These are phyloP conservation scores for Megaustenia siamemsis DNA, from an alignment of 2,888 invertebrate species.

Conservation along the genomic window DNA sequence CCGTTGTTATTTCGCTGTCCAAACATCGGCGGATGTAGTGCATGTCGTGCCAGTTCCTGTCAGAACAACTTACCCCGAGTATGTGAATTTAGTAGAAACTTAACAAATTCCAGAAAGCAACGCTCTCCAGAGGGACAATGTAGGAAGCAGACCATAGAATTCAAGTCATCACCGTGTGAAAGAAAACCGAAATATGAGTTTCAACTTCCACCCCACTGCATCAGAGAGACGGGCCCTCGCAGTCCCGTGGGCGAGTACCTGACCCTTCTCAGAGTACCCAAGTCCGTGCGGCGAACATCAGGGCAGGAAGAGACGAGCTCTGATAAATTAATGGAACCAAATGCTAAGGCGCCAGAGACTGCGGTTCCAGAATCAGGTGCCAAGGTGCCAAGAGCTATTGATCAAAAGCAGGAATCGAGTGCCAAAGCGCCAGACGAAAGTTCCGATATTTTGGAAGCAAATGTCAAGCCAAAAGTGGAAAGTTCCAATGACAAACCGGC, in stretches of 20 bases:
- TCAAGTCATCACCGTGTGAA: slow-evolving; percentile 17
- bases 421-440: background rate
- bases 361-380: background rate
- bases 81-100: slow-evolving; percentile 13
- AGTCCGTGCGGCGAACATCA: background rate
- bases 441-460: no score
- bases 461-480: background rate
- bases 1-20: background rate
- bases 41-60: background rate
- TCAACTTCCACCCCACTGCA: slow-evolving; percentile 34
- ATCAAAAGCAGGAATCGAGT: no score
- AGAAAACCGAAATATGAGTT: slow-evolving; percentile 24
- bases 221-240: slow-evolving; percentile 33
- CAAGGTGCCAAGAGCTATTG: background rate
- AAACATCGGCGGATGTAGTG: slow-evolving; percentile 25
- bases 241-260: slow-evolving; percentile 37
- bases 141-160: background rate
- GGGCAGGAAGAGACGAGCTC: background rate
- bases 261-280: background rate
- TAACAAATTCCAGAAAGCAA: slow-evolving; percentile 38
- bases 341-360: background rate
- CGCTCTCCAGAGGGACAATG: background rate
- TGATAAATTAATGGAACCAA: background rate
- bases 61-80: background rate
- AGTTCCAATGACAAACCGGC: background rate